phyloP scores from a whole-genome alignment of 2,888 invertebrate species.

The Xanthia togata region DNA sequence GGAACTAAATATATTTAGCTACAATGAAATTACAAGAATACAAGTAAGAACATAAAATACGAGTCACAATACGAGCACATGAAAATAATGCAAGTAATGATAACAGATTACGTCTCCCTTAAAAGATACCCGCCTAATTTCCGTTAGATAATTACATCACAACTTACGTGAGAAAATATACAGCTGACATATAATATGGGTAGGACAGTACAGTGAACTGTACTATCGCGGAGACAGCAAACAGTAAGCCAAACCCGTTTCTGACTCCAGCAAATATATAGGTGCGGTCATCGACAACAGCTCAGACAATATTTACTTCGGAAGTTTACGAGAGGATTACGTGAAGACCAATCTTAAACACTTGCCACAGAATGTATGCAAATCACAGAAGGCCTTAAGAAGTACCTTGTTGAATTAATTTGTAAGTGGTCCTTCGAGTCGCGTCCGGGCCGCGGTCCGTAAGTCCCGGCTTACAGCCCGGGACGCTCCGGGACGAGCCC shows the following conservation, averaged over 20 bases:
- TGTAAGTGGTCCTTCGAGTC: conserved; percentile 66
- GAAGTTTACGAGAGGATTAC: conserved; percentile 61
- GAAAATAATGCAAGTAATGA: conserved; percentile 51
- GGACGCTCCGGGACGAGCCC: conserved; percentile 46
- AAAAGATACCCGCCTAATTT: conserved; percentile 1
- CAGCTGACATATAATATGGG: conserved; percentile 36
- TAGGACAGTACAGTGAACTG: not conserved
- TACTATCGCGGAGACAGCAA: not conserved
- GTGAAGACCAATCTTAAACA: conserved; percentile 61
- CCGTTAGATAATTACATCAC: conserved; percentile 44
- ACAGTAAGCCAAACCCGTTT: conserved; percentile 18
- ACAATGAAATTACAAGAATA: not conserved
- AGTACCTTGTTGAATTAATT: conserved; percentile 73
- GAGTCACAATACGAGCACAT: conserved; percentile 1
- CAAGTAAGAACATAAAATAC: not conserved
- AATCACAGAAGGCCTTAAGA: conserved; percentile 69
- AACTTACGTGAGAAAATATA: conserved; percentile 27
- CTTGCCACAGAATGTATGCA: conserved; percentile 67
- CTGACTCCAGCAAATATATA: conserved; percentile 19
- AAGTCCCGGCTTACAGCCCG: conserved; percentile 66
- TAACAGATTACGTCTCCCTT: conserved; percentile 20
- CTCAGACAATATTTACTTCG: conserved; percentile 58
- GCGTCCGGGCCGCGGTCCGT: conserved; percentile 54
- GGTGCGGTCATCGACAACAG: conserved; percentile 48
- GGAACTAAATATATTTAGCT: not conserved